phyloP scores from a whole-genome alignment of 2,888 invertebrate genomes.

The Tetropium fuscum region DNA sequence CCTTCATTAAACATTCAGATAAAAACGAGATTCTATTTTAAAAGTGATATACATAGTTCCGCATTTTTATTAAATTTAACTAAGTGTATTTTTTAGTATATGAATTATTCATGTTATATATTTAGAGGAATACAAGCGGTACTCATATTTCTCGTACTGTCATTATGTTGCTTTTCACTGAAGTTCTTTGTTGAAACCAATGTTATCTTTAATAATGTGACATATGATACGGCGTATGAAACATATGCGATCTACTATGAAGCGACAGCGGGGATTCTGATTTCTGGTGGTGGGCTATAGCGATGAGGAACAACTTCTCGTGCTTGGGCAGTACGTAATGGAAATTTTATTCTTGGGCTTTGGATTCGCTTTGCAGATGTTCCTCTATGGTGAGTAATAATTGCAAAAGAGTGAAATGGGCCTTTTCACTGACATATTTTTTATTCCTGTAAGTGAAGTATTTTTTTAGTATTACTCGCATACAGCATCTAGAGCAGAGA shows the following conservation, averaged over 20 bases:
- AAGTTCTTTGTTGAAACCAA: slow-evolving; percentile 3
- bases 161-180: slow-evolving; percentile 7
- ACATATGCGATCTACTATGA: neutral
- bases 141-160: slow-evolving; percentile 5
- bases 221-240: neutral
- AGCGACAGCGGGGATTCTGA: slow-evolving; percentile 3
- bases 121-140: slow-evolving; percentile 10
- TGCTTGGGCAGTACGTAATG: neutral
- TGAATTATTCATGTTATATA: slow-evolving; percentile 11
- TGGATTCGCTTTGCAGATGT: slow-evolving; percentile 16
- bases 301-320: neutral
- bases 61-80: no score
- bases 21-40: no score
- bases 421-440: no score
- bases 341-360: slow-evolving; percentile 33
- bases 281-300: slow-evolving; percentile 9
- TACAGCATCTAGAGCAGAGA: no score
- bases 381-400: slow-evolving; percentile 3
- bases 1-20: no score
- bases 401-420: neutral
- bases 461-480: no score
- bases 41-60: no score
- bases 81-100: no score
- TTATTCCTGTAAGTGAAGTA: no score
- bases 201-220: neutral